Evolutionary conservation across 2,113 vertebrate species (phyloP), one percentile per base, ranked within the genome.

Genomic region (Ophthalmolycus amberensis): DNA sequence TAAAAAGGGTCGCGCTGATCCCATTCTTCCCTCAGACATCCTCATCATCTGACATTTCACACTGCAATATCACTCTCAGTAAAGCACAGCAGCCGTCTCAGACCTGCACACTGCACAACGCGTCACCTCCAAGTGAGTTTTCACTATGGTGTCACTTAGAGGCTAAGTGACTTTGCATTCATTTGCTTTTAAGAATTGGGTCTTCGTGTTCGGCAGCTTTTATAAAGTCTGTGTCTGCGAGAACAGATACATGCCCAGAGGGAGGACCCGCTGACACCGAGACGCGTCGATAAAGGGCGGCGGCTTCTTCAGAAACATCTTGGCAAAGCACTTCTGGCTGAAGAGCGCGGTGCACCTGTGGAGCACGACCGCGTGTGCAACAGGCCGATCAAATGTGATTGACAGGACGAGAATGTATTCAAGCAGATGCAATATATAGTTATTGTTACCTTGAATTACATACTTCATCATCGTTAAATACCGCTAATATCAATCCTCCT

Each of bases 1-100:
- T 91, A 90, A 88, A 58, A 88, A 38, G 80, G 25, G 15, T 60
- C 77, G 63, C 63, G 42, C 85, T 87, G 87, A 90, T 90, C 82
- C 85, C 58, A 58, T 86, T 86, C 89, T 82, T 85, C 85, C 73
- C 69, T 63, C 86, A 86, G 82, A 89, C 83, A 71, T 66, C 74
- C 76, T 67, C 79, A 86, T 86, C 73, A 44, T 87, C 85, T 65
- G 83, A 79, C 87, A 77, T 60, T 77, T 87, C 77, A 84, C 81
- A 71, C 83, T 25, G 80, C 85, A 82, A 74, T 71, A 84, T 90
- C 72, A 34, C 69, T 80, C 69, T 82, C 52, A 67, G 54, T 9
- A 44, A 50, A 76, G 75, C 74, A 37, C 37, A 9, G 22, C 27
- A 4, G 56, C 63, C 37, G 27, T 37, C 52, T 73, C 54, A 52